Conservation (phyloP, 2,888 invertebrate genomes). For the Drosophila multiciliata region DNA sequence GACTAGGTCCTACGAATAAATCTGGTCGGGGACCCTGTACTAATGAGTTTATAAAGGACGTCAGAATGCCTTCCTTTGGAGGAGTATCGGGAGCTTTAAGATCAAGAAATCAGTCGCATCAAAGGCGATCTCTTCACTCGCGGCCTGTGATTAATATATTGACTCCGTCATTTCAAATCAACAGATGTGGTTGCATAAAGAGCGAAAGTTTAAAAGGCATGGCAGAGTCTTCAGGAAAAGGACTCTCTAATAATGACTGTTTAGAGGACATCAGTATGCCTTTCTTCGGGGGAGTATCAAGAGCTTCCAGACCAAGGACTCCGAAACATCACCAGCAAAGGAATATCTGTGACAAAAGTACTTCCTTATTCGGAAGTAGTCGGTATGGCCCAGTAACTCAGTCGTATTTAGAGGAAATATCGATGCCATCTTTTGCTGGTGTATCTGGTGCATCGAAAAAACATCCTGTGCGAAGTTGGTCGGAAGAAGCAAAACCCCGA, state of each 20-base stretch:
- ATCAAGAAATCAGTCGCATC: not conserved
- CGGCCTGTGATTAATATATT: constrained; percentile 15
- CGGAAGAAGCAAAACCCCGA: constrained; percentile 3
- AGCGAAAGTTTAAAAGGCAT: constrained; percentile 10
- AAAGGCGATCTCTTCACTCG: constrained; percentile 1
- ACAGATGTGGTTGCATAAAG: not conserved
- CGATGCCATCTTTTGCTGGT: constrained; percentile 34
- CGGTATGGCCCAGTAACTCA: constrained; percentile 1
- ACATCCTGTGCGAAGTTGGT: constrained; percentile 13
- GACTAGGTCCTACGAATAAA: not conserved
- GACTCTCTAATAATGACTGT: not conserved
- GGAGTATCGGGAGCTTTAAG: not conserved
- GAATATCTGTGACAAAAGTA: not conserved
- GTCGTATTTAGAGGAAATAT: constrained; percentile 29
- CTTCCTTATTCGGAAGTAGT: not conserved
- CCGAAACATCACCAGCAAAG: not conserved
- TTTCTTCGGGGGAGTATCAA: not conserved
- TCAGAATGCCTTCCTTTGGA: constrained; percentile 5
- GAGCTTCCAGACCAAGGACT: not conserved
- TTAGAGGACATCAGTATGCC: constrained; percentile 21
- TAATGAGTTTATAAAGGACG: constrained; percentile 3
- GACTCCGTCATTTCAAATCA: constrained; percentile 2
- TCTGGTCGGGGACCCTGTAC: not conserved
- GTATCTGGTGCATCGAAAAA: not conserved
- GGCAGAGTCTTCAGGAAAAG: constrained; percentile 5